Conservation (phyloP, 2,113 vertebrate species). For the Rhegmatorhina hoffmannsi region DNA sequence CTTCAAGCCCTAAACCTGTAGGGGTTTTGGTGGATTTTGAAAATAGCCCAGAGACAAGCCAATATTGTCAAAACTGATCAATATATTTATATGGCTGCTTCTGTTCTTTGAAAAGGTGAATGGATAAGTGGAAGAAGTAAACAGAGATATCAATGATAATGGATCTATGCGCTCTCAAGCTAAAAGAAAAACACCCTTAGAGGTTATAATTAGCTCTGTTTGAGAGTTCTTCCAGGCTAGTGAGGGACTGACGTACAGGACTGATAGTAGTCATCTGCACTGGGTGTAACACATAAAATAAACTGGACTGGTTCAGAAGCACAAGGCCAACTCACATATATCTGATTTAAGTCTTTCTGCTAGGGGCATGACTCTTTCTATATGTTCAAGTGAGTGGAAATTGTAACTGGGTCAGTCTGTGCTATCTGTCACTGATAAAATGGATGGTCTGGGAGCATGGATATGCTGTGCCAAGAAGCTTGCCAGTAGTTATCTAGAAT, state of each 20-base stretch:
- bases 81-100: not conserved
- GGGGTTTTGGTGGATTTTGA: not conserved
- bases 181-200: not conserved
- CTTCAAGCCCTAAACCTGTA: not conserved
- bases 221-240: not conserved
- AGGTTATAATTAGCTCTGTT: not conserved
- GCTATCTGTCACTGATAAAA: not conserved
- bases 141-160: not conserved
- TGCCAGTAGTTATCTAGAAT: not conserved
- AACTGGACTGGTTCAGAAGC: not conserved
- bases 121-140: not conserved
- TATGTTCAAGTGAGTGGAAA: not conserved
- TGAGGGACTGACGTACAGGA: not conserved
- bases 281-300: not conserved
- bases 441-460: accelerated
- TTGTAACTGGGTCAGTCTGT: not conserved
- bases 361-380: not conserved
- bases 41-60: not conserved
- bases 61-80: not conserved
- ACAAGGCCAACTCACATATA: accelerated
- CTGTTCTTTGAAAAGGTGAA: not conserved
- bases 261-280: not conserved
- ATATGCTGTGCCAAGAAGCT: not conserved
- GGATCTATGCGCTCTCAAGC: not conserved
- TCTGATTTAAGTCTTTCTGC: not conserved